A percentile compares a stretch with the other conserved stretches of the same genome.
These are phyloP conservation scores for Halcyon malimbica DNA, from an alignment of 2,113 vertebrate species.

Conservation along the genomic window DNA sequence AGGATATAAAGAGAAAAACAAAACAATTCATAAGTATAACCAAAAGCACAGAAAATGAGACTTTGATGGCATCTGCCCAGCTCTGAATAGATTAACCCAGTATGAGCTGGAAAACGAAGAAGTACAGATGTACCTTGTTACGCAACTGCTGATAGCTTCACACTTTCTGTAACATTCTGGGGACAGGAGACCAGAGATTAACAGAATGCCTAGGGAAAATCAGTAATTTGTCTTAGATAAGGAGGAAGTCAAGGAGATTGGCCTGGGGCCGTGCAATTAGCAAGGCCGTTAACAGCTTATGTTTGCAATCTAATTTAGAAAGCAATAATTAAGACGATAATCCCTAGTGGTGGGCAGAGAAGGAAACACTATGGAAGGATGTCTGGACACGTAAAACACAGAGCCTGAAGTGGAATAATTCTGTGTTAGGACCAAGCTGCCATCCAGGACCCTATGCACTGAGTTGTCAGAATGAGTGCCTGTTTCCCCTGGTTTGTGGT, in stretches of 20 bases:
- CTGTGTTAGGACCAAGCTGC: not conserved
- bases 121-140: not conserved
- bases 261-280: not conserved
- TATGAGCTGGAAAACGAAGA: not conserved
- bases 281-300: not conserved
- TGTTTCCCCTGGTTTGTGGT: too few species aligned
- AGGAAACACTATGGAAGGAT: not conserved
- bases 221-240: not conserved
- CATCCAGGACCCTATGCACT: fast-evolving
- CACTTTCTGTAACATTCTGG: not conserved
- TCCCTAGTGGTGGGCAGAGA: not conserved
- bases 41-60: not conserved
- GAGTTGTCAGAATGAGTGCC: not conserved
- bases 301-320: not conserved
- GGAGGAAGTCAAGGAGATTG: not conserved
- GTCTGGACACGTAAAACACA: not conserved
- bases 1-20: not conserved
- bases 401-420: not conserved
- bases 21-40: not conserved
- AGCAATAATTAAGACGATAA: not conserved
- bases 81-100: not conserved
- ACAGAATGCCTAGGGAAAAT: not conserved
- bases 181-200: not conserved
- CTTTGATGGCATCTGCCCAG: not conserved
- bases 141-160: not conserved